Evolutionary conservation across 2,113 vertebrate species (phyloP), one percentile per base, ranked within the genome.

Genomic region (Oceanodroma tethys): DNA sequence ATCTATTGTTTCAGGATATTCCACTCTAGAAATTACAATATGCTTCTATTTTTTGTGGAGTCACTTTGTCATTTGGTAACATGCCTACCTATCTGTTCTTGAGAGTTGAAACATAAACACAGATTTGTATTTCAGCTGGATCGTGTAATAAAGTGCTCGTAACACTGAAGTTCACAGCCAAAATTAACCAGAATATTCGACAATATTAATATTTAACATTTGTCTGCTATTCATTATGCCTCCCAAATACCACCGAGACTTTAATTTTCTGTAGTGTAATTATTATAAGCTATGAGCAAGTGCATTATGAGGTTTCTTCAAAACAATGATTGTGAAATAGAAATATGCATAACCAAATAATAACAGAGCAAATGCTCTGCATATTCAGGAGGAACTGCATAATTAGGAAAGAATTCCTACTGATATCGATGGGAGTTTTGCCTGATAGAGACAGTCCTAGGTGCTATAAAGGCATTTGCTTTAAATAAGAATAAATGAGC

Each of bases 141-240:
- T 47, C 36, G 38, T 20, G 30, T 48, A 60, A 81, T 19, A 6
- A 93, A 84, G 22, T 52, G 72, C 29, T 87, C 1, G 0, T 42
- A 78, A 72, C 25, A 84, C 16, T 60, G 40, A 74, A 65, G 23
- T 53, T 89, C 43, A 34, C 36, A 65, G 72, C 27, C 40, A 84
- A 75, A 95, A 75, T 50, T 76, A 91, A 72, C 70, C 58, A 70
- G 50, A 91, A 68, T 38, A 53, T 48, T 81, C 10, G 7, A 91
- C 30, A 74, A 29, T 68, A 91, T 91, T 79, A 93, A 76, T 95
- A 96, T 93, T 94, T 85, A 89, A 76, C 40, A 73, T 94, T 91
- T 81, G 15, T 68, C 72, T 92, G 52, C 68, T 91, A 55, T 75
- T 92, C n/a, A 76, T 89, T 82, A 66, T 80, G 91, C 71, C 1